Conservation (phyloP, 37 sponge, comb jelly and placozoan genomes). For the Ianthella basta region DNA sequence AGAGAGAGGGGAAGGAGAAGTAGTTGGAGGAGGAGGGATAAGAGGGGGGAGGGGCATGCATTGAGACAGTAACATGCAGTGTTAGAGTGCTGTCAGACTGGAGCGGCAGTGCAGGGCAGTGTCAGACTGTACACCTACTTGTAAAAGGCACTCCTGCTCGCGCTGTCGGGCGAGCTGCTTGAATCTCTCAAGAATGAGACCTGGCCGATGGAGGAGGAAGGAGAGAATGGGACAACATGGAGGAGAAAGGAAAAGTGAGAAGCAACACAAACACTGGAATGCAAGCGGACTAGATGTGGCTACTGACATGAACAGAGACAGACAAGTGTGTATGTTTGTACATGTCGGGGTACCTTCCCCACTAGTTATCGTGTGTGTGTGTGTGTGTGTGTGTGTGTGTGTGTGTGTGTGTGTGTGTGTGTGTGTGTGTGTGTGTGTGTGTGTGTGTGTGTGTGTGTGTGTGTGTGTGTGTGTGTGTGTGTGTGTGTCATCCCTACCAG, state of each 20-base stretch:
- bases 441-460: too few relatives aligned
- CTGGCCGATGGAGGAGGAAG: constrained; percentile 28
- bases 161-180: constrained; percentile 86
- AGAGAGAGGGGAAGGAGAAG: not conserved
- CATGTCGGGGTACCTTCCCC: too few relatives aligned
- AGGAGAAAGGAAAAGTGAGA: not conserved
- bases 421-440: too few relatives aligned
- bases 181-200: constrained; percentile 83
- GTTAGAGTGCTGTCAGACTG: not conserved
- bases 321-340: too few relatives aligned
- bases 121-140: not conserved
- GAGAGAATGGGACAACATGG: not conserved
- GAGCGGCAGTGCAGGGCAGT: not conserved
- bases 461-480: too few relatives aligned
- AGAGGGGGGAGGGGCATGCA: not conserved
- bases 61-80: not conserved
- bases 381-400: not conserved
- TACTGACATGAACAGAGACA: too few relatives aligned
- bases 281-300: not conserved
- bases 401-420: too few relatives aligned
- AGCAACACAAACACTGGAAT: not conserved
- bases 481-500: constrained; percentile 59
- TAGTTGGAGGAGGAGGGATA: not conserved
- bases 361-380: not conserved
- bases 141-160: constrained; percentile 70